Conservation (phyloP, 2,888 invertebrate genomes). For the Drosophila rubida region DNA sequence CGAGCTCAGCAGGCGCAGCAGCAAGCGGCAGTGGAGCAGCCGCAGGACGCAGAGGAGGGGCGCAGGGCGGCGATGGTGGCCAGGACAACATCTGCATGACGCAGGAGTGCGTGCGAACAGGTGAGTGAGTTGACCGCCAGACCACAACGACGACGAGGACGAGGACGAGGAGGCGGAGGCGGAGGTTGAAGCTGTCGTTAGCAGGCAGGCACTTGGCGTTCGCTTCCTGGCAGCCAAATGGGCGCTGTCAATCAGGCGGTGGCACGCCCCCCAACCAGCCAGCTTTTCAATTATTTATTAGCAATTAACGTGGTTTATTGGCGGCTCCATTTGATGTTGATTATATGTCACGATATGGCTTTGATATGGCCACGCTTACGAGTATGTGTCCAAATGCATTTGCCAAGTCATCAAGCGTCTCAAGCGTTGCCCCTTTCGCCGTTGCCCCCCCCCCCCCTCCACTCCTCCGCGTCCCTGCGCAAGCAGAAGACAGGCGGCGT, state of each 20-base stretch:
- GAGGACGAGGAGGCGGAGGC: background rate
- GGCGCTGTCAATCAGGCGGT: conserved; percentile 4
- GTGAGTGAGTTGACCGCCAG: conserved; percentile 82
- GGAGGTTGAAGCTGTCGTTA: no score
- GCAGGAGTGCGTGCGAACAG: conserved; percentile 88
- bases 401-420: conserved; percentile 15
- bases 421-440: background rate
- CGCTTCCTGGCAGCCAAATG: conserved; percentile 2
- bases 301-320: conserved; percentile 53
- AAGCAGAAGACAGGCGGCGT: conserved; percentile 19
- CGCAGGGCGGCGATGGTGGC: conserved; percentile 17
- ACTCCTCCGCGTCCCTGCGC: no score
- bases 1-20: conserved; percentile 2
- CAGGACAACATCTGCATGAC: conserved; percentile 86
- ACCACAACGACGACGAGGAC: background rate
- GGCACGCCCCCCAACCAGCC: conserved; percentile 1
- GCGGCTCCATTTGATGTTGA: conserved; percentile 26
- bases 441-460: background rate
- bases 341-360: conserved; percentile 12
- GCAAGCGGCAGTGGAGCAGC: conserved; percentile 5
- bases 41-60: conserved; percentile 22
- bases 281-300: conserved; percentile 61
- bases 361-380: background rate
- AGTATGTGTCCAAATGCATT: conserved; percentile 31
- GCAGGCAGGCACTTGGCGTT: background rate